Percentiles rank a stretch among this genome's conserved stretches.
These are phyloP conservation scores for Brenthis hecate DNA, from an alignment of 2,888 invertebrate species.

Conservation along the genomic window DNA sequence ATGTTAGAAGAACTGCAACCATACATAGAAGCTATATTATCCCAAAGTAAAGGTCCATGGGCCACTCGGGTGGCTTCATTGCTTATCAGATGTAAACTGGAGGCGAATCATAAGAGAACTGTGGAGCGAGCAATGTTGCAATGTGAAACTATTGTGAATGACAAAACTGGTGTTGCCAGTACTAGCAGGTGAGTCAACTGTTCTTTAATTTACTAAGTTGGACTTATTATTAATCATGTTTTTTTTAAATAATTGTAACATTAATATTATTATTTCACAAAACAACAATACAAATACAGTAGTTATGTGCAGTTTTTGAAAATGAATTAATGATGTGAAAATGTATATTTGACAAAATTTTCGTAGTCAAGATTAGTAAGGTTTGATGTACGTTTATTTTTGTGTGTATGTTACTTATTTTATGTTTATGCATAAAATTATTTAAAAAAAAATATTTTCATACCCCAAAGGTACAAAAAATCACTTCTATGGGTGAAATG, in stretches of 20 bases:
- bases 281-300: background rate
- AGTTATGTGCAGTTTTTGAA: background rate
- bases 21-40: slow-evolving; percentile 85
- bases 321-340: too few species aligned
- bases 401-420: too few species aligned
- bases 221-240: background rate
- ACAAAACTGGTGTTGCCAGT: slow-evolving; percentile 55
- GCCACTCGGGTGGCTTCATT: slow-evolving; percentile 88
- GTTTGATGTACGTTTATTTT: too few species aligned
- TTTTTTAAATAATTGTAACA: background rate
- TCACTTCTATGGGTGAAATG: too few species aligned
- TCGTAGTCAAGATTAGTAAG: too few species aligned
- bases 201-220: background rate
- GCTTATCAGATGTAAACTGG: slow-evolving; percentile 88
- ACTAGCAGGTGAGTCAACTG: slow-evolving; percentile 56
- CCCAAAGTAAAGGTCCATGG: slow-evolving; percentile 88
- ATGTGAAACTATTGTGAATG: slow-evolving; percentile 89
- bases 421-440: too few species aligned
- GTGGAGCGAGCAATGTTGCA: slow-evolving; percentile 95
- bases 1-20: slow-evolving; percentile 91
- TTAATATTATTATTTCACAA: background rate
- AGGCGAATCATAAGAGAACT: slow-evolving; percentile 89
- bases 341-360: too few species aligned
- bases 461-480: too few species aligned
- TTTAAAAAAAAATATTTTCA: too few species aligned